phyloP scores from a whole-genome alignment of 2,113 vertebrate species.

The Heteronetta atricapilla region DNA sequence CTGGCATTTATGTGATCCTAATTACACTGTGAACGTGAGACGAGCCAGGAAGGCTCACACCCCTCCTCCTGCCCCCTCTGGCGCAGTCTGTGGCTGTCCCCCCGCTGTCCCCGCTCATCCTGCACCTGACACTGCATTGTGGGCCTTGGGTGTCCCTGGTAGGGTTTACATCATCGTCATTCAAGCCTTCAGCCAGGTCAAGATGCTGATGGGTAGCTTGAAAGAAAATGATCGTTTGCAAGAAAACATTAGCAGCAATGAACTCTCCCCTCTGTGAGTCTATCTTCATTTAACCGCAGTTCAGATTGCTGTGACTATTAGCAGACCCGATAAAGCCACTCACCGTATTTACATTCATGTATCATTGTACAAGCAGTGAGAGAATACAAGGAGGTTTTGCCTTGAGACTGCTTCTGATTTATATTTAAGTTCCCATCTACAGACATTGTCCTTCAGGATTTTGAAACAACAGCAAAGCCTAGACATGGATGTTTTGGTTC shows the following conservation, averaged over 20 bases:
- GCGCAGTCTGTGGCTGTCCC: rapidly evolving
- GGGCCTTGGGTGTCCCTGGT: background rate
- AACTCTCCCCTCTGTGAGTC: background rate
- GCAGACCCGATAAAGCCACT: rapidly evolving
- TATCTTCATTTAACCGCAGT: background rate
- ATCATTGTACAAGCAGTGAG: background rate
- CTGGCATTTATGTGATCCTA: conserved; percentile 46
- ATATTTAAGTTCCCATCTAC: background rate
- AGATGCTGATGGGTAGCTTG: background rate
- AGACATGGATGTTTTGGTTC: background rate
- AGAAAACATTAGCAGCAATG: background rate
- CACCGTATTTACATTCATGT: rapidly evolving
- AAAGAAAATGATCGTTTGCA: background rate
- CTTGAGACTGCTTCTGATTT: background rate
- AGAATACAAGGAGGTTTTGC: background rate
- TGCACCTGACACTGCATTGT: no score
- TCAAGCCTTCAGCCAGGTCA: background rate
- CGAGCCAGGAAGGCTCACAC: background rate
- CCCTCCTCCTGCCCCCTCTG: rapidly evolving
- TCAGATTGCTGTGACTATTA: background rate
- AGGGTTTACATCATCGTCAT: background rate
- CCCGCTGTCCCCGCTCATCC: rapidly evolving
- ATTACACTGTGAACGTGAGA: background rate
- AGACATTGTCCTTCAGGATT: background rate
- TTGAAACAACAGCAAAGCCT: background rate